Base-by-base conservation (phyloP, 1,140 invertebrate genomes). In the Drosophila virilis region DNA sequence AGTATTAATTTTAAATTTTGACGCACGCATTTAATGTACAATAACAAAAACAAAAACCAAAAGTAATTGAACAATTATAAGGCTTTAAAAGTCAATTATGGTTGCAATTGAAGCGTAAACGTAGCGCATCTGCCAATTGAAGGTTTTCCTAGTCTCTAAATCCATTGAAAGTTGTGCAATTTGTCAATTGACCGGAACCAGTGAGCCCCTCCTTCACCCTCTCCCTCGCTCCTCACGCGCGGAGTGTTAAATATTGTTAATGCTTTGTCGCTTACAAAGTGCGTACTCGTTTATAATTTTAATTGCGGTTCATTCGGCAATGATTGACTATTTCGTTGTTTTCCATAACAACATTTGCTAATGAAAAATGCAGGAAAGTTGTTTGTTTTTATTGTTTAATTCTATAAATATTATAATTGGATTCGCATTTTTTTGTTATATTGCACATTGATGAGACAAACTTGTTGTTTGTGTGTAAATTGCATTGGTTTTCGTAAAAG, bases 51-150 rank as follows among this genome's bases (percentile, higher is more conserved):
- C 9, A 13, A 52, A 35, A 52, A 13, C 33, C 3, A 50, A 50
- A 50, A 52, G 13, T 2, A 42, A 64, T 55, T 62, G 42, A 74
- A 38, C 57, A 54, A 58, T 58, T 58, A 67, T n/a, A 75, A 65
- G 65, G 64, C 68, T 65, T 79, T 79, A 68, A 79, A 83, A 74
- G 68, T 84, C 68, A 84, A 83, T 84, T 83, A 84, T 84, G 80
- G 76, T 50, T 62, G 52, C 67, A 76, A 76, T 66, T 58, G 60
- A 61, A 45, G 65, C 45, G 45, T 60, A 50, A 80, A 62, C 57
- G 42, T 42, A 46, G 78, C 77, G 62, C 81, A 85, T 85, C 81
- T 85, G 79, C 81, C 74, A 73, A 77, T 66, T 69, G 57, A 83
- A 83, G 77, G 80, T 77, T 65, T 46, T 51, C 32, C 37, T 57